Percentiles rank a stretch among this genome's conserved stretches.
Evolutionary conservation across 2,888 invertebrate species (phyloP).

Genomic region (Listrodromus nycthemerus): DNA sequence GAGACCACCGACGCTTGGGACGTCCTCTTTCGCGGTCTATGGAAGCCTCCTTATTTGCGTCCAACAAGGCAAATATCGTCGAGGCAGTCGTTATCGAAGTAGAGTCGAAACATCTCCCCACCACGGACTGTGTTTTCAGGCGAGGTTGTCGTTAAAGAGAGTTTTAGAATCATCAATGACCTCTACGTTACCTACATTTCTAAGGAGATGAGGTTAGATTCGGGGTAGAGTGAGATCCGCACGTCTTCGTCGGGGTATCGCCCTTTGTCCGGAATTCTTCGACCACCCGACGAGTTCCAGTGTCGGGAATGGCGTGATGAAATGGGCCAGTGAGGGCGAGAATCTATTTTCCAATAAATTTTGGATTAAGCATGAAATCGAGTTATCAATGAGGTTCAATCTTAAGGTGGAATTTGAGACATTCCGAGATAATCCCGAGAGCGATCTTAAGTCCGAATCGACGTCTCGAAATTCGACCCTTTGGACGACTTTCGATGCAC

Average conservation of each 20-base stretch:
- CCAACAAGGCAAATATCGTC: conserved; percentile 58
- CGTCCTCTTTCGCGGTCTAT: conserved; percentile 32
- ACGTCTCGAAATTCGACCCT: too few relatives aligned
- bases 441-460: too few relatives aligned
- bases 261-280: neutral
- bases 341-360: too few relatives aligned
- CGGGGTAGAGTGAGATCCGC: neutral
- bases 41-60: conserved; percentile 41
- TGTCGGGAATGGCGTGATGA: too few relatives aligned
- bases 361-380: too few relatives aligned
- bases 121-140: neutral
- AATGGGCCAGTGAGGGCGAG: too few relatives aligned
- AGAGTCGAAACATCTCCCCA: conserved; percentile 2
- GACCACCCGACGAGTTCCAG: neutral
- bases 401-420: too few relatives aligned
- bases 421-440: too few relatives aligned
- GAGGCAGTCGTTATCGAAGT: conserved; percentile 19
- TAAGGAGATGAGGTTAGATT: neutral
- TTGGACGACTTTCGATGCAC: too few relatives aligned
- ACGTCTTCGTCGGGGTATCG: neutral
- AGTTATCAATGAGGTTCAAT: too few relatives aligned
- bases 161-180: neutral
- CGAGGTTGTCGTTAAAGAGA: neutral
- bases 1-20: conserved; percentile 55
- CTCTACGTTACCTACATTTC: neutral